Base-by-base conservation (phyloP, 2,113 vertebrate genomes). In the Raja brachyura region DNA sequence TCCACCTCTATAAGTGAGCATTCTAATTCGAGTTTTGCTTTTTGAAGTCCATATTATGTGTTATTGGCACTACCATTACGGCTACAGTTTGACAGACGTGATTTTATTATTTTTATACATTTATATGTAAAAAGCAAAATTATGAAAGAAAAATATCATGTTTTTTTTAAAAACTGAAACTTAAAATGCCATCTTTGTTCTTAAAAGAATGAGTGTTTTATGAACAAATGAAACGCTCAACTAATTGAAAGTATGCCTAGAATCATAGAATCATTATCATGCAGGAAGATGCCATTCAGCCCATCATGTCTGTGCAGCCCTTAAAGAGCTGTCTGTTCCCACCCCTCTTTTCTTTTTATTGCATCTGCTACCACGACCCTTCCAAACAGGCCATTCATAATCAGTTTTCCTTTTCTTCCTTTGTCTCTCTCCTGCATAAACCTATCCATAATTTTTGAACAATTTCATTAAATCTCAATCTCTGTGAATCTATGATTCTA, bases 21-120 rank as follows among this genome's bases (percentile, higher is more conserved):
- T 88, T 88, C 59, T 88, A 88, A 88, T 66, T 92, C 25, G 90
- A 73, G 68, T 92, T 92, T 70, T 92, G 66, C 39, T 68, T 73
- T 92, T 74, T 74, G 68, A 31, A 92, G 90, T 92, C 73, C 39
- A 73, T 73, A 25, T 54, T 90, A 33, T 92, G 66, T 73, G 66
- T 92, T 92, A 25, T 92, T 68, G 39, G 68, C 90, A 70, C 68
- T 73, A 73, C 90, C 90, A 92, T 92, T 92, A 74, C 39, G 90
- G 90, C 90, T 92, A 54, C 22, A 85, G 54, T 56, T 85, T 85
- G 90, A 73, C 68, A 79, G 66, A 73, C 68, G 90, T 92, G 68
- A 92, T 92, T 88, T 92, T 92, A 92, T 92, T 92, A 92, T 92
- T 92, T 92, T 92, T 92, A 92, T 92, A 92, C 66, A 92, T 73